Evolutionary conservation across 2,797 vertebrate species (phyloP), one percentile per base, ranked within the genome.

Genomic region (Novumbra hubbsi): DNA sequence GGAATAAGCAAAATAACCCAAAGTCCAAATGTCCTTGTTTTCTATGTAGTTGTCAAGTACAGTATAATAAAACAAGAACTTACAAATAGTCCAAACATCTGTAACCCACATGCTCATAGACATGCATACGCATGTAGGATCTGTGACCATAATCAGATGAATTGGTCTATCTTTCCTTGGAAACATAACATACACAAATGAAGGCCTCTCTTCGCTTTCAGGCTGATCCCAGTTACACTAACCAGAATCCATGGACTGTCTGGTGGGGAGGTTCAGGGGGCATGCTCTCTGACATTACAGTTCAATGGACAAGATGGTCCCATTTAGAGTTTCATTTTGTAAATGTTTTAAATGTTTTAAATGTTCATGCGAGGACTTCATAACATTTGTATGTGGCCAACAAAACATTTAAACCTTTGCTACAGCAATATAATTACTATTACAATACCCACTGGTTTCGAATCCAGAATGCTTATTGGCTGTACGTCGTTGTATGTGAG

Each of bases 101-200:
- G 96, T 80, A 92, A 84, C 81, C 89, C 96, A 97, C 94, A 96
- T 97, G 96, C 92, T 81, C 50, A 72, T 87, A 87, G 88, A 91
- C 91, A 90, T 86, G 82, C 92, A 85, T 92, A 94, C 95, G 94
- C 90, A 91, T 95, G 88, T 91, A 92, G 92, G 94, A 95, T 91
- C 95, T 95, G 94, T 90, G 93, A 94, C 94, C 93, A 94, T 95
- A 95, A 96, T 95, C 94, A 92, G 93, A 95, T 96, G 95, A 96
- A 96, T 96, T 96, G 94, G 90, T 89, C 91, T 92, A 95, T 95
- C 94, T 87, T 91, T 90, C 84, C 85, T 87, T 89, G 89, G 85
- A 93, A 91, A 91, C 88, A 83, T 86, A 89, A 87, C 88, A 88
- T 80, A 71, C 45, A 86, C 80, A 85, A 83, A 87, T 83, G 73